Evolutionary conservation across 2,113 vertebrate species (phyloP), one percentile per base, ranked within the genome.

Genomic region (Poecilia latipinna): DNA sequence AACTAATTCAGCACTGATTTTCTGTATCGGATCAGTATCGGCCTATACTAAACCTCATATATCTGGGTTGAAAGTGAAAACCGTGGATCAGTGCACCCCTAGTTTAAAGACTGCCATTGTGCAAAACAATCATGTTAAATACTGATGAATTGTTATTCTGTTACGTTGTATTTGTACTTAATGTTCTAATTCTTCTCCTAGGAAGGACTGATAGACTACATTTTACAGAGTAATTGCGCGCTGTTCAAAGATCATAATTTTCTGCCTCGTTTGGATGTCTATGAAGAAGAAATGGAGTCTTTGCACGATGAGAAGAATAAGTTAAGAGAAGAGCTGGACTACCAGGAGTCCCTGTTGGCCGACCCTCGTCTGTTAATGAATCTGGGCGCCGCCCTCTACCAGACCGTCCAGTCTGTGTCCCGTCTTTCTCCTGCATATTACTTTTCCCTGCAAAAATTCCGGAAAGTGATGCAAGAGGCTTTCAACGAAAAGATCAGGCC

Each of bases 341-440:
- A 76, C 44, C 90, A 92, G 0, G n/a, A 74, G 2, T 74, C 37
- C 2, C 12, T 88, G 37, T 87, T 94, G 67, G 32, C 67, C 3
- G 81, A 80, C 1, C 92, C 93, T 65, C 72, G 66, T 10, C 42
- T 22, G 0, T 78, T 95, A 42, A 83, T 83, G 12, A 71, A 24
- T 42, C 82, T 95, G 15, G 93, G 90, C 6, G 82, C 86, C 1
- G 51, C 82, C 57, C 77, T 97, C 19, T 91, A 94, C 75, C 88
- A 81, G 67, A 86, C 89, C 12, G 88, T 97, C 65, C 94, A 91
- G 90, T 83, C 95, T 11, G 82, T 96, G 37, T 89, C 91, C 61
- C 86, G 74, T n/a, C 92, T 96, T 28, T 93, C 93, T 15, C 92
- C 94, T 0, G 77, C 88, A 60, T 96, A 96, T 88, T 84, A 31